Base-by-base conservation (phyloP, 2,888 invertebrate species). In the Drosophila subsilvestris region DNA sequence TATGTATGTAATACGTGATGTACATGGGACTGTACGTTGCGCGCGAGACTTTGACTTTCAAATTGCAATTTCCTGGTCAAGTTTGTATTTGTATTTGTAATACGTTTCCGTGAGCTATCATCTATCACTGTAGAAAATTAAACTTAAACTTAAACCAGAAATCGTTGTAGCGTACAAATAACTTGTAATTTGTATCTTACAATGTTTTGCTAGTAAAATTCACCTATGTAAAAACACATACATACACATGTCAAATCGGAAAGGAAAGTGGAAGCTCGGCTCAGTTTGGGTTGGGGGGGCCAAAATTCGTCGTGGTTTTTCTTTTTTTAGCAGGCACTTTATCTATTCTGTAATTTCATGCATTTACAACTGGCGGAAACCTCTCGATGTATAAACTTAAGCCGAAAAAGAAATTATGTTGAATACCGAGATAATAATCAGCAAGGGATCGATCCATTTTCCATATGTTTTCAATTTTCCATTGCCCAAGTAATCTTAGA, bases 311-410 rank as follows among this genome's bases (percentile, higher is more conserved):
- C 83, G 86, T 14, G 37, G 2, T 37, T 37, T 5, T 81, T 80
- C 69, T 37, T 37, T 5, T 80, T 74, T 50, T 50, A 76, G 79
- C 85, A 81, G 82, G 87, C 87, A 85, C 88, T 85, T 83, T 56
- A 75, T 79, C 71, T 57, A 69, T 58, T 25, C 48, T 56, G 65
- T 67, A 73, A 76, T 70, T 82, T 70, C 63, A 65, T 73, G 70
- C 72, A 80, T 80, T 78, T 84, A 78, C 74, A 80, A 70, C 71
- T 86, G 86, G 82, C 81, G 87, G 37, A 14, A n/a, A n/a, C 37
- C 44, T 70, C 59, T 63, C 60, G 50, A 55, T 32, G 32, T 14
- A 12, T 29, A 29, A 14, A 57, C 68, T 84, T 65, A 74, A 78
- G 66, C 51, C 67, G 66, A 80, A 54, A 63, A 44, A 58, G 25